Base-by-base conservation (phyloP, 2,888 invertebrate genomes). In the Pseudococcus viburni region DNA sequence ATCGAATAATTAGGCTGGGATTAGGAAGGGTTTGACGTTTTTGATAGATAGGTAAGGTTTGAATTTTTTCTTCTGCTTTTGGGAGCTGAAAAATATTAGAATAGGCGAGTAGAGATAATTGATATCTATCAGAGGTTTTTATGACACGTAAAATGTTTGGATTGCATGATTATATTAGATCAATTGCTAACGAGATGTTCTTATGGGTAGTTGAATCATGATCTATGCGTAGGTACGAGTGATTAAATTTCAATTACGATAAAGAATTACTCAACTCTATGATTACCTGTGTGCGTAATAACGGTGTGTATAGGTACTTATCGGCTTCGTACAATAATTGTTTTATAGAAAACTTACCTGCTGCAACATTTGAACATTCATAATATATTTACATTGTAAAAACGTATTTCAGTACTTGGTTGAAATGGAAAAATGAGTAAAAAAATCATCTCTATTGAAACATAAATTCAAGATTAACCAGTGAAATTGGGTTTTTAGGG, bases 211-310 rank as follows among this genome's bases (percentile, higher is more conserved):
- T 22, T 64, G 33, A 33, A 73, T 73, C 15, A 73, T 73, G 33
- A 33, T 33, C 33, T 73, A 8, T 73, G 73, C 73, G 73, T 73
- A 73, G 39, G 17, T 33, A 7, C 15, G 33, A 33, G 73, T 73
- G 33, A 73, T 73, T 73, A 73, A 73, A 73, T 26, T 73, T 73
- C 73, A 73, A 73, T 73, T 73, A 64, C 22, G 19, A 64, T 64
- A 22, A 64, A 64, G 64, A 64, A 64, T 64, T 64, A 22, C 22
- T 8, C 9, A 64, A 64, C 64, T 19, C 64, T 64, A 22, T 64
- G 22, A 64, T 64, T 64, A 64, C 64, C 64, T 64, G 12, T 22
- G 6, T 64, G 22, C 22, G 22, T 22, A 64, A 64, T 64, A 64
- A 64, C n/a, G 55, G n/a, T 12, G 51, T 59, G 59, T n/a, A n/a